phyloP scores from a whole-genome alignment of 1,140 invertebrate species.

The Bombus fervidus region DNA sequence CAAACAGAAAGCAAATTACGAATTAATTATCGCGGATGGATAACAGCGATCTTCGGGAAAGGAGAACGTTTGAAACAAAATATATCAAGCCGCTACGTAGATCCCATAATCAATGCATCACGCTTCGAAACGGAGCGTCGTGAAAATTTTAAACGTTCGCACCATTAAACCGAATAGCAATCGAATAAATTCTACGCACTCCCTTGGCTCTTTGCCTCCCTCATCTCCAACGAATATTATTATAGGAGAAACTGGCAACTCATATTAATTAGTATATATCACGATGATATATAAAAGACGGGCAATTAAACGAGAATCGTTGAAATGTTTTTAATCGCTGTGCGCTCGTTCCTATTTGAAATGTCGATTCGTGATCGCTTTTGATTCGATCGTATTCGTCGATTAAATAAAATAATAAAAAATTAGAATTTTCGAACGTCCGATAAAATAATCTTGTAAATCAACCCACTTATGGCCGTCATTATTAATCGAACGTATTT shows the following conservation, averaged over 20 bases:
- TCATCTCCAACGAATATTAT: background rate
- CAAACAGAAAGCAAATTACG: background rate
- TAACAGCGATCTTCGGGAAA: background rate
- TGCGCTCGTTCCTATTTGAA: background rate
- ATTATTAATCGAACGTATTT: background rate
- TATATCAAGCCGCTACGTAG: background rate
- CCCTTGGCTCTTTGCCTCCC: background rate
- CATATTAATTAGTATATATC: slow-evolving; percentile 28
- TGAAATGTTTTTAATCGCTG: background rate
- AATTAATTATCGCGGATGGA: background rate
- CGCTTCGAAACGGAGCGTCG: background rate
- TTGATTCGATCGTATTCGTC: no score
- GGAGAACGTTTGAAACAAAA: background rate
- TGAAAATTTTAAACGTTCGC: slow-evolving; percentile 11
- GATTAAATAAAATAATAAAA: slow-evolving; percentile 11
- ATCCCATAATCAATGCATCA: slow-evolving; percentile 14
- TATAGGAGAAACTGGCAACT: background rate
- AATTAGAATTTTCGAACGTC: background rate
- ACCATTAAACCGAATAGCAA: background rate
- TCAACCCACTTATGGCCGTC: background rate
- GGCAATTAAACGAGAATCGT: slow-evolving; percentile 2
- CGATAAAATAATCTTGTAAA: background rate
- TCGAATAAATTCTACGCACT: slow-evolving; percentile 5
- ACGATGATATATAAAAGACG: background rate
- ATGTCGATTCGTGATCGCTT: no score